These are phyloP conservation scores for Agonopterix subpropinquella DNA, from an alignment of 2,888 invertebrate genomes.

Conservation along the genomic window DNA sequence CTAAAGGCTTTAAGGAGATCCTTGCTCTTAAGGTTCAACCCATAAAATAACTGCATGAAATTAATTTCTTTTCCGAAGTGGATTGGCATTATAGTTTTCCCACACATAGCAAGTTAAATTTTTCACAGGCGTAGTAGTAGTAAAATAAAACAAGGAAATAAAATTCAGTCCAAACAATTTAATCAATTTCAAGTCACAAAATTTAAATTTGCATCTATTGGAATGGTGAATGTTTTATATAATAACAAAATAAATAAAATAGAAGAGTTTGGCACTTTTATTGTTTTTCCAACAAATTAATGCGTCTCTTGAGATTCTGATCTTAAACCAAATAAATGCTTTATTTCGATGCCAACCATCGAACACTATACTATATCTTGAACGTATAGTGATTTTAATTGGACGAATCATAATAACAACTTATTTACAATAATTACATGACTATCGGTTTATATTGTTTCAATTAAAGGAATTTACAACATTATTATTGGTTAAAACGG, in stretches of 20 bases:
- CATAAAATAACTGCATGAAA: too few species aligned
- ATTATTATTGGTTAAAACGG: constrained; percentile 2
- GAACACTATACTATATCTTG: neutral
- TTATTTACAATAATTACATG: constrained; percentile 68
- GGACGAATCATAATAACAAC: constrained; percentile 59
- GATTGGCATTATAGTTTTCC: too few species aligned
- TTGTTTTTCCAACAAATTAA: constrained; percentile 37
- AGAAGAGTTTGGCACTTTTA: constrained; percentile 59
- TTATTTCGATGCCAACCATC: constrained; percentile 28
- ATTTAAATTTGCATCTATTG: constrained; percentile 45
- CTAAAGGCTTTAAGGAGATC: too few species aligned
- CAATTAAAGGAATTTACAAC: constrained; percentile 7
- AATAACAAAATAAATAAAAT: constrained; percentile 34
- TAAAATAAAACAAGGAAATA: constrained; percentile 23
- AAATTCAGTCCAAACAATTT: constrained; percentile 69
- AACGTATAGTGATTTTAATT: constrained; percentile 23
- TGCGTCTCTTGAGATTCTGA: constrained; percentile 51
- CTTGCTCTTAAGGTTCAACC: too few species aligned
- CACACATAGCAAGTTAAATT: too few species aligned
- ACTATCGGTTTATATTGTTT: constrained; percentile 19
- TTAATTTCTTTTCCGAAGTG: too few species aligned
- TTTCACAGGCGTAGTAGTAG: too few species aligned
- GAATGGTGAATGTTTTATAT: constrained; percentile 51
- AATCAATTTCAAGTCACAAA: constrained; percentile 39
- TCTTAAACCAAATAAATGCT: constrained; percentile 52